Conservation (phyloP, 92 coral and sea anemone genomes). For the Meandrina meandrites region DNA sequence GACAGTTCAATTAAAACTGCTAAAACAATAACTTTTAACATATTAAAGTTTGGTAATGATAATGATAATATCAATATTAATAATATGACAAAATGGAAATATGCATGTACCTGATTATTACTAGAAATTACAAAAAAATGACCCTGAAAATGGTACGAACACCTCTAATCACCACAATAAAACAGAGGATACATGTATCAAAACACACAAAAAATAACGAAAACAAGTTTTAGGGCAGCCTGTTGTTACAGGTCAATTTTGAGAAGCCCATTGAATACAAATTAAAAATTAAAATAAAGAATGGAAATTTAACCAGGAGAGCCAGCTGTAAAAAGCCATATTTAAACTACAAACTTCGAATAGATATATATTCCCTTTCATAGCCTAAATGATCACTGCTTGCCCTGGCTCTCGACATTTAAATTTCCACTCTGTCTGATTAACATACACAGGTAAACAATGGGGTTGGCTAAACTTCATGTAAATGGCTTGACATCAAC, state of each 20-base stretch:
- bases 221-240: constrained; percentile 11
- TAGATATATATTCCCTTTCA: neutral
- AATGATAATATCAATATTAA: neutral
- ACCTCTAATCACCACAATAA: neutral
- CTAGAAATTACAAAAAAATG: neutral
- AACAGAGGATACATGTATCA: neutral
- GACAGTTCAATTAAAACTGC: neutral
- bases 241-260: constrained; percentile 40
- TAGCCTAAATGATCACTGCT: neutral
- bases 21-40: neutral
- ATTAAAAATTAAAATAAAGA: constrained; percentile 42
- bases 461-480: neutral
- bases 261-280: constrained; percentile 30
- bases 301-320: constrained; percentile 48
- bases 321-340: constrained; percentile 16
- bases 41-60: neutral
- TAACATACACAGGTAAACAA: constrained; percentile 5
- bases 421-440: neutral
- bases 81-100: neutral
- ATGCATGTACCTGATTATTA: neutral
- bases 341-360: neutral
- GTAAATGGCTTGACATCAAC: constrained; percentile 15
- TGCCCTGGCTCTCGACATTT: neutral
- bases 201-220: neutral
- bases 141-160: neutral